A percentile compares a stretch with the other conserved stretches of the same genome.
phyloP scores from a whole-genome alignment of 2,888 invertebrate species.

The Campoplex capitator region DNA sequence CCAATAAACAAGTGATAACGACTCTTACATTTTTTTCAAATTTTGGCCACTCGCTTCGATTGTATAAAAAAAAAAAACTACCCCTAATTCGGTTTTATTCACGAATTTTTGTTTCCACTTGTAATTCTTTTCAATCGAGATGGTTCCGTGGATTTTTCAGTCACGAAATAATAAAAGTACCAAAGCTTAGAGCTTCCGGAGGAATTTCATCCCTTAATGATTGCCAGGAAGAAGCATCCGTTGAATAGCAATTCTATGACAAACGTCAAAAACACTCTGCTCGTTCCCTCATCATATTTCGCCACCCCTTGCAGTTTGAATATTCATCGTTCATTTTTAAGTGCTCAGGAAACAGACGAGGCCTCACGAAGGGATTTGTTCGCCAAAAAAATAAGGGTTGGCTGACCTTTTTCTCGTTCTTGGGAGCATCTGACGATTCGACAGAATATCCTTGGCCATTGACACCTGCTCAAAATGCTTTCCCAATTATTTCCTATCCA shows the following conservation, averaged over 20 bases:
- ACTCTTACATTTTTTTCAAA: too few relatives aligned
- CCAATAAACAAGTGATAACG: not conserved
- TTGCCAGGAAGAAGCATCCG: not conserved
- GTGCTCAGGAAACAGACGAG: not conserved
- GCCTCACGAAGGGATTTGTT: not conserved
- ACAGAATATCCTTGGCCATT: not conserved
- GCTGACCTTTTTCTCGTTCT: not conserved
- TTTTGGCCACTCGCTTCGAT: not conserved
- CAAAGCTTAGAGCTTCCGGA: not conserved
- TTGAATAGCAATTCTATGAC: not conserved
- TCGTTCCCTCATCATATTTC: not conserved
- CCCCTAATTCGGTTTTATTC: not conserved
- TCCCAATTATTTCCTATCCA: too few relatives aligned
- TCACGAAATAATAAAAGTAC: not conserved
- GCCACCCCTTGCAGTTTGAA: not conserved
- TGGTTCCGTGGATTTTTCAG: not conserved
- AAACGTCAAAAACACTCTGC: not conserved
- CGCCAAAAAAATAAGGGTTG: not conserved
- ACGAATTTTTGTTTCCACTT: not conserved
- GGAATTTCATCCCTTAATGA: not conserved
- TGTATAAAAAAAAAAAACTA: not conserved
- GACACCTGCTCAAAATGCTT: too few relatives aligned
- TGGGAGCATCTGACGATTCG: not conserved
- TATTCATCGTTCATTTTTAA: not conserved
- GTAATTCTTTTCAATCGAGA: not conserved